A percentile compares a stretch with the other conserved stretches of the same genome.
phyloP scores from a whole-genome alignment of 2,797 vertebrate genomes.

The Clarias laeviceps region DNA sequence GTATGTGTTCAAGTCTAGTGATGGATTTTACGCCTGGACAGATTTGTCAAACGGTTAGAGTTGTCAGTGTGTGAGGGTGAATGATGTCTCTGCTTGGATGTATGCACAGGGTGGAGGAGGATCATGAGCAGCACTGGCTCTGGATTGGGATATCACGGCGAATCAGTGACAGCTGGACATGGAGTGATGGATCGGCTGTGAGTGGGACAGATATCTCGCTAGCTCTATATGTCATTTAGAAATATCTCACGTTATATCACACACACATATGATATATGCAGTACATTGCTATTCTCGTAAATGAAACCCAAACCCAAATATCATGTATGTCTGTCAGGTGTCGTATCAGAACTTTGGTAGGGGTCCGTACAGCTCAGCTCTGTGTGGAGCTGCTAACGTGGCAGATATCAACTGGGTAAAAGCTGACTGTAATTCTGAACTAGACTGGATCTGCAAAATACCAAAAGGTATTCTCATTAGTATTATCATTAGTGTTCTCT shows the following conservation, averaged over 20 bases:
- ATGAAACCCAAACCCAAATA: not conserved
- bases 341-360: constrained; percentile 94
- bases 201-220: constrained; percentile 60
- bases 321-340: constrained; percentile 70
- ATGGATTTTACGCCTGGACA: not conserved
- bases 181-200: constrained; percentile 92
- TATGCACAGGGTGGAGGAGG: constrained; percentile 81
- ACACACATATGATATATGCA: too few species aligned
- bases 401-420: constrained; percentile 92
- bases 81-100: constrained; percentile 29
- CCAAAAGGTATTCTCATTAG: constrained; percentile 82
- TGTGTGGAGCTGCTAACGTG: constrained; percentile 86
- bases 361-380: constrained; percentile 82
- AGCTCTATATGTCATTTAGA: not conserved
- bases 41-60: not conserved
- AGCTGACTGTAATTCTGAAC: constrained; percentile 87
- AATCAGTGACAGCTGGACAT: constrained; percentile 86
- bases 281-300: not conserved
- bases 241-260: not conserved
- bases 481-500: not conserved
- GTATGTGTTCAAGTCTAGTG: constrained; percentile 46
- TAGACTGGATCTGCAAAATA: constrained; percentile 98
- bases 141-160: constrained; percentile 95
- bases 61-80: not conserved
- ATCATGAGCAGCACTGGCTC: constrained; percentile 94